phyloP scores from a whole-genome alignment of 1,140 invertebrate genomes.

The Achroia grisella region DNA sequence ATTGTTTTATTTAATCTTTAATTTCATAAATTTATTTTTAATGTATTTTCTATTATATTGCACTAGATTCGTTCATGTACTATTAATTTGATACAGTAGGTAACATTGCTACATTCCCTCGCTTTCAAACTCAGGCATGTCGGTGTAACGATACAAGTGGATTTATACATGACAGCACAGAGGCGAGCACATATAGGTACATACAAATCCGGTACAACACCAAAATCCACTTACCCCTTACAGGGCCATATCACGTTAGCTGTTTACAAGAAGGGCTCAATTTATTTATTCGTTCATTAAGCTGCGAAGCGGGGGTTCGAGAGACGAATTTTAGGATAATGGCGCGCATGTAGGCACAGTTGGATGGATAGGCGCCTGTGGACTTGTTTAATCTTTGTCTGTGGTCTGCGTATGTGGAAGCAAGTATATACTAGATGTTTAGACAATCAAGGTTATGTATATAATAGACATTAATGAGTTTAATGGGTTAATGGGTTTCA shows the following conservation, averaged over 20 bases:
- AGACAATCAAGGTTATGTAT: too few species aligned
- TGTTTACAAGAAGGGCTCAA: constrained; percentile 69
- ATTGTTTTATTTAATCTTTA: too few species aligned
- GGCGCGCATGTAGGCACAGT: constrained; percentile 9
- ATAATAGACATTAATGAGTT: too few species aligned
- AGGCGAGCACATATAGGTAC: too few species aligned
- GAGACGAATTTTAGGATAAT: constrained; percentile 68
- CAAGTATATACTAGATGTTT: not conserved
- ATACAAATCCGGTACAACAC: constrained; percentile 53
- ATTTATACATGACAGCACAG: constrained; percentile 19
- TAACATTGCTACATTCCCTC: too few species aligned
- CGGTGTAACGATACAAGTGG: not conserved
- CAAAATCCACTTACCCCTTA: constrained; percentile 70
- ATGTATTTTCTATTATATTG: too few species aligned
- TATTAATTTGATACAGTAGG: too few species aligned
- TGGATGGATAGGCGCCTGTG: constrained; percentile 1
- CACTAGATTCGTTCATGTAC: too few species aligned
- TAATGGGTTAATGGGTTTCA: too few species aligned
- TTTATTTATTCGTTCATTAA: constrained; percentile 73
- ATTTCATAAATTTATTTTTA: too few species aligned
- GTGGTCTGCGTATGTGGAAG: not conserved
- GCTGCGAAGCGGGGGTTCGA: constrained; percentile 52
- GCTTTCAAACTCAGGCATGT: too few species aligned
- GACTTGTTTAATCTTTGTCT: not conserved
- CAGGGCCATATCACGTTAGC: constrained; percentile 44